Percentiles rank a stretch among this genome's conserved stretches.
These are phyloP conservation scores for Siphlonurus alternatus DNA, from an alignment of 2,888 invertebrate species.

Conservation along the genomic window DNA sequence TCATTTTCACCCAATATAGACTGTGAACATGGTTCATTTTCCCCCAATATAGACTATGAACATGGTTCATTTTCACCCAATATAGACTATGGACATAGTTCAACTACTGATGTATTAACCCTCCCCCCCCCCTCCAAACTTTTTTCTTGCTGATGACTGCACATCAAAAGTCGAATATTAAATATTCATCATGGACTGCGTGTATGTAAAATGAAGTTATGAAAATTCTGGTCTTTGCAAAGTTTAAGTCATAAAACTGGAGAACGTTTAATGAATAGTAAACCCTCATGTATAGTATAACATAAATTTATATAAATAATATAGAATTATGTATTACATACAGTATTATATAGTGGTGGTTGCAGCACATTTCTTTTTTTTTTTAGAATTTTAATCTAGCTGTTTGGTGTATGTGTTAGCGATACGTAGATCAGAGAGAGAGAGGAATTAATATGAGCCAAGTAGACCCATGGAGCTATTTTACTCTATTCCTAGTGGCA, in stretches of 20 bases:
- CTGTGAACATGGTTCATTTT: no score
- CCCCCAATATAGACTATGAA: no score
- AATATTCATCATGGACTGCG: neutral
- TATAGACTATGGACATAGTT: no score
- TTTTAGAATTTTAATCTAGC: neutral
- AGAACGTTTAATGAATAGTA: constrained; percentile 3
- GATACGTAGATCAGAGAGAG: neutral
- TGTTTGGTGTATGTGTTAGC: neutral
- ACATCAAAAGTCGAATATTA: neutral
- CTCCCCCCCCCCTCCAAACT: neutral
- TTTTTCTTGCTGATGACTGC: neutral
- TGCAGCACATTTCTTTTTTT: no score
- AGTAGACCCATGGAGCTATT: neutral
- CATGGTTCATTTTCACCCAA: no score
- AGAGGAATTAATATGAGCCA: neutral
- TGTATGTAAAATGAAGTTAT: constrained; percentile 2
- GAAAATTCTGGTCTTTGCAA: constrained; percentile 1
- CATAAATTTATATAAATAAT: neutral
- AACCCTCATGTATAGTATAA: neutral
- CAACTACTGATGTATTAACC: no score
- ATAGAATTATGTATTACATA: no score
- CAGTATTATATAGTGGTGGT: no score
- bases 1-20: no score
- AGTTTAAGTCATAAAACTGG: neutral
- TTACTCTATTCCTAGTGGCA: neutral